Evolutionary conservation across 2,113 vertebrate genomes (phyloP).

Genomic region (Ammodytes dubius): DNA sequence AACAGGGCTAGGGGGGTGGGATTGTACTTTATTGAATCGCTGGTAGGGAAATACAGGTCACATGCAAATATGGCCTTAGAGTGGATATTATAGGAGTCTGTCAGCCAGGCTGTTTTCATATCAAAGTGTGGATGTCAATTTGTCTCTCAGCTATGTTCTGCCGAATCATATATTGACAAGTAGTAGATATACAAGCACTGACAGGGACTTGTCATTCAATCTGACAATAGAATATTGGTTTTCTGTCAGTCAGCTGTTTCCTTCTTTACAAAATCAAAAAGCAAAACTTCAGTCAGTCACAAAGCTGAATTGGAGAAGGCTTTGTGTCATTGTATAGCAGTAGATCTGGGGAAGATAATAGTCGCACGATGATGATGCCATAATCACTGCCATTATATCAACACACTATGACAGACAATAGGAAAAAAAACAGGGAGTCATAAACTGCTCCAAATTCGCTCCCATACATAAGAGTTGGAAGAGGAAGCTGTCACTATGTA

Average conservation of each 20-base stretch:
- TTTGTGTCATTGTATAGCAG: not conserved
- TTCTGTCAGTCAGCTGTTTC: too few relatives aligned
- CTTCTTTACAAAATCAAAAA: not conserved
- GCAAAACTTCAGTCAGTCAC: too few relatives aligned
- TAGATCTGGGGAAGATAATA: not conserved
- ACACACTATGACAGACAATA: not conserved
- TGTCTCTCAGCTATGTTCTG: not conserved
- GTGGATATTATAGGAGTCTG: not conserved
- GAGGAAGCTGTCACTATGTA: not conserved
- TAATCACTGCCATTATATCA: not conserved
- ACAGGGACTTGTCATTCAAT: not conserved
- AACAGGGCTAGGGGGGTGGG: not conserved
- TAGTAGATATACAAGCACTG: not conserved
- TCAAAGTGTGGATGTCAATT: not conserved
- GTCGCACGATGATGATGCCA: not conserved
- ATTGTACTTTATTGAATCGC: not conserved
- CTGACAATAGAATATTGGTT: not conserved
- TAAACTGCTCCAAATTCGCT: not conserved
- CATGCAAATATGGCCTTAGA: not conserved
- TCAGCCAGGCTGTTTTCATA: not conserved
- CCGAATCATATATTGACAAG: not conserved
- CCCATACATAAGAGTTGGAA: not conserved
- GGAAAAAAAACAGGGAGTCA: too few relatives aligned
- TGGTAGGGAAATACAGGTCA: not conserved
- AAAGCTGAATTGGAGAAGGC: not conserved